phyloP scores from a whole-genome alignment of 2,888 invertebrate species.

The Ethmia dodecea region DNA sequence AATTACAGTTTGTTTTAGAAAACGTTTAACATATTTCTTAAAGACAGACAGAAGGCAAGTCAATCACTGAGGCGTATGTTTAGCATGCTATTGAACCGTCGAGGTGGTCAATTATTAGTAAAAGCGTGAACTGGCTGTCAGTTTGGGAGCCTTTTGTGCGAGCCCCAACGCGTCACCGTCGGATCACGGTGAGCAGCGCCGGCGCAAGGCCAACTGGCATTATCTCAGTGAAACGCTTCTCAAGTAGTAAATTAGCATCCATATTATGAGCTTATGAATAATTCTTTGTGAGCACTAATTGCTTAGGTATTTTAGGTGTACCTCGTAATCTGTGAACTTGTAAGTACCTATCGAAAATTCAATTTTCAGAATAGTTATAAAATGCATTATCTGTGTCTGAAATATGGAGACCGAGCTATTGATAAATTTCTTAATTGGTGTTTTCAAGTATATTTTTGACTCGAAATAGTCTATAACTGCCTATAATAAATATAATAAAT shows the following conservation, averaged over 20 bases:
- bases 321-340: no score
- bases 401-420: no score
- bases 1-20: conserved; percentile 35
- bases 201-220: conserved; percentile 48
- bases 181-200: conserved; percentile 60
- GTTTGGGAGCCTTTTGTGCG: conserved; percentile 54
- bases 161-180: conserved; percentile 24
- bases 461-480: no score
- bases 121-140: conserved; percentile 70
- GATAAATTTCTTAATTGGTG: no score
- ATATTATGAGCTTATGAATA: conserved; percentile 63
- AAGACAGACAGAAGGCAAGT: conserved; percentile 43
- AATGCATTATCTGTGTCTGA: no score
- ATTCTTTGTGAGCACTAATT: conserved; percentile 37
- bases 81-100: conserved; percentile 49
- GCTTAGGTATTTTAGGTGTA: no score
- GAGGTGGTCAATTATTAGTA: conserved; percentile 66
- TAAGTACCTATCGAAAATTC: no score
- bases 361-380: no score
- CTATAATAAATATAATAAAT: no score
- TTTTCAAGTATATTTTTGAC: no score
- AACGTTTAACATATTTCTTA: conserved; percentile 43
- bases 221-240: conserved; percentile 49
- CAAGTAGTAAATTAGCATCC: conserved; percentile 55
- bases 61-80: conserved; percentile 57